Conservation (phyloP, 2,888 invertebrate genomes). For the Spilosoma lubricipeda region DNA sequence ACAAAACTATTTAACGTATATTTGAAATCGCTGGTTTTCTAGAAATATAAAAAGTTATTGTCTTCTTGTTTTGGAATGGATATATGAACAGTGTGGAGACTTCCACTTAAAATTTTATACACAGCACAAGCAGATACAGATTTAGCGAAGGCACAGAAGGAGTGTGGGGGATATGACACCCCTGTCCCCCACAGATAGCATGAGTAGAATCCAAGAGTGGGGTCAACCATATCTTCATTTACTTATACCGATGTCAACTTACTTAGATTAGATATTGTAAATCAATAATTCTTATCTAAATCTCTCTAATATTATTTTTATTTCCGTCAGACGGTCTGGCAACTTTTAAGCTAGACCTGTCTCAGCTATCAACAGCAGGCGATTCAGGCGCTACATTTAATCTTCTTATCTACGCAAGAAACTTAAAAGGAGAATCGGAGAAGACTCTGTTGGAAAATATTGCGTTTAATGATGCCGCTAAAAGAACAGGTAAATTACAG, state of each 20-base stretch:
- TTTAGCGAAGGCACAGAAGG: too few species aligned
- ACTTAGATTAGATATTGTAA: neutral
- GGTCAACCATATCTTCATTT: too few species aligned
- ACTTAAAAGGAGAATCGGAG: conserved; percentile 94
- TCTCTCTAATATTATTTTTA: neutral
- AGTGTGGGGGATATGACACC: too few species aligned
- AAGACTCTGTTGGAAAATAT: conserved; percentile 94
- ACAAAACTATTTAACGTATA: neutral
- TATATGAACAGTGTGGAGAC: too few species aligned
- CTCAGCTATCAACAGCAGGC: conserved; percentile 86
- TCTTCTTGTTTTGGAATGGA: too few species aligned
- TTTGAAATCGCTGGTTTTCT: neutral
- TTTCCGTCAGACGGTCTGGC: conserved; percentile 73
- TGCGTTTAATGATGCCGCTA: conserved; percentile 94
- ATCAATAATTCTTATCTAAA: neutral
- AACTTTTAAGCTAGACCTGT: conserved; percentile 85
- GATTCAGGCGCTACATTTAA: conserved; percentile 88
- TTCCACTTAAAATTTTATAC: too few species aligned
- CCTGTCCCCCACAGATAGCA: too few species aligned
- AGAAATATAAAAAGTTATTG: too few species aligned
- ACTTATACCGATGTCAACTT: too few species aligned
- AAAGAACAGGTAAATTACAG: conserved; percentile 89
- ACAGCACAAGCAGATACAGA: too few species aligned
- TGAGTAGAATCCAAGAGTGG: too few species aligned
- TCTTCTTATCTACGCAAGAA: conserved; percentile 93